phyloP scores from a whole-genome alignment of 64 coral and sea anemone genomes.

The Porites lutea region DNA sequence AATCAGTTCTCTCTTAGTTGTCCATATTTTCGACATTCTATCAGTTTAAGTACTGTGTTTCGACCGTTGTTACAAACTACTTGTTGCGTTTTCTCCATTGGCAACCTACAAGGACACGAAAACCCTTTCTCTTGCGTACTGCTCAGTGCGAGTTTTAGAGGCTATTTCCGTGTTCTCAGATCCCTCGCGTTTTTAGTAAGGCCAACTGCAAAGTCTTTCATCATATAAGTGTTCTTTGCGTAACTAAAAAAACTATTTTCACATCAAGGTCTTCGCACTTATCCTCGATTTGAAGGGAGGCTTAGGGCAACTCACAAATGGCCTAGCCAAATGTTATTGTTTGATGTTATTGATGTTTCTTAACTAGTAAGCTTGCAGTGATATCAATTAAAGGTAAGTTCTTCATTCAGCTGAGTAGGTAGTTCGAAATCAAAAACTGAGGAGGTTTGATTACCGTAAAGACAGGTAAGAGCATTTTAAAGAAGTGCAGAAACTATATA shows the following conservation, averaged over 20 bases:
- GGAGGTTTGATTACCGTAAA: slow-evolving; percentile 9
- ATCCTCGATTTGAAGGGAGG: background rate
- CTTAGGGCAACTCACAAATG: slow-evolving; percentile 1
- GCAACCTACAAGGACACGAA: background rate
- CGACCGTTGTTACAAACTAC: slow-evolving; percentile 5
- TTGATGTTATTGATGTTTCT: slow-evolving; percentile 1
- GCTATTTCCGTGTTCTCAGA: slow-evolving; percentile 3
- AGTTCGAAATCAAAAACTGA: slow-evolving; percentile 10
- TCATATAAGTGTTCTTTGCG: background rate
- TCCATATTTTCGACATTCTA: slow-evolving; percentile 4
- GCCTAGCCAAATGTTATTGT: background rate
- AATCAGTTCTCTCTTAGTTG: background rate
- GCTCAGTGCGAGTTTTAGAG: background rate
- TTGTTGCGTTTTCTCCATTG: slow-evolving; percentile 3
- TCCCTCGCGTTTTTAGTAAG: slow-evolving; percentile 5
- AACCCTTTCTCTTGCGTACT: slow-evolving; percentile 2
- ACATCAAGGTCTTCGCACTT: slow-evolving; percentile 15
- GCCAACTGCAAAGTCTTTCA: slow-evolving; percentile 11
- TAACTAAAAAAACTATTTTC: slow-evolving; percentile 1
- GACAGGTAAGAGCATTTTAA: slow-evolving; percentile 16
- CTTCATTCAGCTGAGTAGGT: background rate
- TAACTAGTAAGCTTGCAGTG: background rate
- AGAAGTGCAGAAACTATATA: slow-evolving; percentile 25
- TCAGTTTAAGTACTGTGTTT: slow-evolving; percentile 7
- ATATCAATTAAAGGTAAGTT: background rate